Percentiles rank a stretch among this genome's conserved stretches.
phyloP scores from a whole-genome alignment of 1,140 invertebrate genomes.

The Pararge aegeria region DNA sequence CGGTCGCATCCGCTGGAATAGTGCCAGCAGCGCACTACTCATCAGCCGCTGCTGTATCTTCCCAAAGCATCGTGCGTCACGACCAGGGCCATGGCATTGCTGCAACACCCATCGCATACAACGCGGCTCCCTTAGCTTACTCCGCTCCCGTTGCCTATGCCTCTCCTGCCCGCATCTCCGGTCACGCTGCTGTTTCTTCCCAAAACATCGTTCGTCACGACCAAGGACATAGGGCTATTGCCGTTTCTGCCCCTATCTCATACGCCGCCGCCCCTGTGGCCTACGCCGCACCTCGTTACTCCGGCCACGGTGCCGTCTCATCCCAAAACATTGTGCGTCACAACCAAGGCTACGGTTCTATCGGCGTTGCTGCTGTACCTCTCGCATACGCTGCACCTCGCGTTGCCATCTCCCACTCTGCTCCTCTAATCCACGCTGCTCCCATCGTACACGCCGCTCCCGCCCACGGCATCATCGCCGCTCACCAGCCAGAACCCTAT shows the following conservation, averaged over 20 bases:
- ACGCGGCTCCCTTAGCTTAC: not conserved
- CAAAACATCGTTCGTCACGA: not conserved
- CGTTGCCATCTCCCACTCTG: too few relatives aligned
- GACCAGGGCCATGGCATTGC: slow-evolving; percentile 38
- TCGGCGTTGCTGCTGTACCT: slow-evolving; percentile 39
- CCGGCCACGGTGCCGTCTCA: not conserved
- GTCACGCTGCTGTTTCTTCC: not conserved
- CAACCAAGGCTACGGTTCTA: not conserved
- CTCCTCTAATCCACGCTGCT: too few relatives aligned
- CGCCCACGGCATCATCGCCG: slow-evolving; percentile 35
- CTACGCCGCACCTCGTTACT: not conserved
- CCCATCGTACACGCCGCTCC: slow-evolving; percentile 59
- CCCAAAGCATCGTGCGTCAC: slow-evolving; percentile 48
- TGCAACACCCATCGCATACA: slow-evolving; percentile 37
- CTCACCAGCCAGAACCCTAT: slow-evolving; percentile 32
- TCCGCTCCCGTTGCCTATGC: not conserved
- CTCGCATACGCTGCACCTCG: too few relatives aligned
- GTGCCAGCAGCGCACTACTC: slow-evolving; percentile 48
- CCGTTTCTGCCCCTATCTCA: slow-evolving; percentile 38
- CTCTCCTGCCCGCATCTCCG: not conserved
- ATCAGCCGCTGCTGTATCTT: slow-evolving; percentile 45
- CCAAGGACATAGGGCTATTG: not conserved
- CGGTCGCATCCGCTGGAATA: slow-evolving; percentile 51
- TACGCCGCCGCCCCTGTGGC: not conserved
- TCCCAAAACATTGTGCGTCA: not conserved